phyloP scores from a whole-genome alignment of 2,113 vertebrate species.

The Procavia capensis region DNA sequence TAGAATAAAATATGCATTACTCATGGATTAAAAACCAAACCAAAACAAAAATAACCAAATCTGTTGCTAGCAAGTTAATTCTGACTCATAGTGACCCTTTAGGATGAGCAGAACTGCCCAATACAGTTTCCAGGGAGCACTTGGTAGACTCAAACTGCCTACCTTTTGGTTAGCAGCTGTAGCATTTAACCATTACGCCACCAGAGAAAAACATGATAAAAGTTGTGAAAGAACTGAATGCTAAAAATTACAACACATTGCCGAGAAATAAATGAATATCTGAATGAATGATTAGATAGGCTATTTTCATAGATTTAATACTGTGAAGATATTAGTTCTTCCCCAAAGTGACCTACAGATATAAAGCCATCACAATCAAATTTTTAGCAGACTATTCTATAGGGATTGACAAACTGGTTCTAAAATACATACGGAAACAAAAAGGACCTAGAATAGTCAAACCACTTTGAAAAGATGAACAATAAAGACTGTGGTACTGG shows the following conservation, averaged over 20 bases:
- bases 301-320: not conserved
- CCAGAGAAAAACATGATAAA: not conserved
- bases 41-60: no score
- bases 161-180: no score
- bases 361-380: not conserved
- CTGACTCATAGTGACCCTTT: no score
- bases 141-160: no score
- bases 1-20: not conserved
- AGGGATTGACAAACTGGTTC: not conserved
- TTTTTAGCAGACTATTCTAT: not conserved
- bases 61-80: no score
- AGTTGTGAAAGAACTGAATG: not conserved
- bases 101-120: no score
- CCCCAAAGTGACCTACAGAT: not conserved
- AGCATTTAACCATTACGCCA: no score
- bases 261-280: not conserved
- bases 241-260: not conserved
- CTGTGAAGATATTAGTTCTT: not conserved
- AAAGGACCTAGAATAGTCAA: not conserved
- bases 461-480: not conserved
- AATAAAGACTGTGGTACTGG: not conserved
- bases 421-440: not conserved
- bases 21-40: no score
- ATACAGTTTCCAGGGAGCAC: no score
- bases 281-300: not conserved